Base-by-base conservation (phyloP, 2,113 vertebrate species). In the Seriola aureovittata region DNA sequence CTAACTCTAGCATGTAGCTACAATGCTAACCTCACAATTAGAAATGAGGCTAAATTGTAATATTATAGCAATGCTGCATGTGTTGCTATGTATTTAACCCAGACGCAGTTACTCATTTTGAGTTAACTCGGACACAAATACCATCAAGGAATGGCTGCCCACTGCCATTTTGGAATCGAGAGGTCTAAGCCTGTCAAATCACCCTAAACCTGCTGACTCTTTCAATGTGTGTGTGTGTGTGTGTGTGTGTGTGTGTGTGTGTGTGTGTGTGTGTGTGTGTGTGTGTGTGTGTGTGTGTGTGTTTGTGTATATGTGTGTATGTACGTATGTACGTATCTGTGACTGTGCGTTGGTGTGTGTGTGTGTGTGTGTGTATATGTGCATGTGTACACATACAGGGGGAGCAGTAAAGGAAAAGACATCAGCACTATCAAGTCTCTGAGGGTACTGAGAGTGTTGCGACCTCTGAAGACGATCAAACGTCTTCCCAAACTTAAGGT, bases 351-450 rank as follows among this genome's bases (percentile, higher is more conserved):
- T 25, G 25, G 44, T 78, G 14, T 52, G 55, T 68, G 16, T 54
- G 7, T 76, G 79, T 76, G 8, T 25, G 14, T 65, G 38, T 54
- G 40, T 12, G 9, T 58, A 38, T 57, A 63, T 58, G 16, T 52
- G 36, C 14, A 0, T 85, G 62, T 71, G 36, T 62, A 9, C 32
- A 23, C 17, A 5, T 83, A 58, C 92, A 97, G 97, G 14, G 97
- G 98, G 89, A 97, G 96, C 80, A 98, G 96, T 89, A 98, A 98
- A 80, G 97, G 97, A 75, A 98, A 99, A 86, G 98, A 99, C 88
- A 96, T 99, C 93, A 99, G 97, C 90, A 99, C 97, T 1, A 99
- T 99, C 90, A 99, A 99, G 86, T 99, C 98, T n/a, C 94, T 99
- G 78, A 96, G 97, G 25, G 98, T 99, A 23, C 94, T 99, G 79